Evolutionary conservation across 2,888 invertebrate species (phyloP).

Genomic region (Operophtera brumata): DNA sequence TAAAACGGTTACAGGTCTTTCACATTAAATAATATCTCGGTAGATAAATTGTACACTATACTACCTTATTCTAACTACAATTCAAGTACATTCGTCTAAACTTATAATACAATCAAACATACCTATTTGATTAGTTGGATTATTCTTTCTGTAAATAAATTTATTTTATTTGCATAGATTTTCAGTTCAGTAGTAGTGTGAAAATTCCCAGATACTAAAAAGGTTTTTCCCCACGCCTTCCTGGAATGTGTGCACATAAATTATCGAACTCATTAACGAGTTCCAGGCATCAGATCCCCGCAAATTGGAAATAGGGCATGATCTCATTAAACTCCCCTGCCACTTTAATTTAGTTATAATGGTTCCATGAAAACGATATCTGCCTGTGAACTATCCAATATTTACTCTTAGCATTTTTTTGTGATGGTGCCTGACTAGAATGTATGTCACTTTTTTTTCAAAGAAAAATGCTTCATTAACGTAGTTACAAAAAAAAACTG

Average conservation of each 20-base stretch:
- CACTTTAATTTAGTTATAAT: conserved; percentile 11
- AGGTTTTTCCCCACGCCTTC: background rate
- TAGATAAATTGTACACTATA: no score
- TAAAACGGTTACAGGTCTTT: no score
- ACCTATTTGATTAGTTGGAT: no score
- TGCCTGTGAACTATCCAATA: background rate
- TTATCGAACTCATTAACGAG: conserved; percentile 21
- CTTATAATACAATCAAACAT: no score
- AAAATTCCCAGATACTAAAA: background rate
- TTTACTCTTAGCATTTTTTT: no score
- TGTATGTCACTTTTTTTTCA: no score
- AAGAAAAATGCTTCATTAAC: no score
- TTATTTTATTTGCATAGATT: background rate
- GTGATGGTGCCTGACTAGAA: background rate
- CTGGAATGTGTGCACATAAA: conserved; percentile 3
- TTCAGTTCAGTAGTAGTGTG: background rate
- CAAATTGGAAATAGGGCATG: conserved; percentile 11
- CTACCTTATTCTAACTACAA: no score
- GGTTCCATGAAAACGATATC: background rate
- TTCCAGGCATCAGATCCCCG: conserved; percentile 3
- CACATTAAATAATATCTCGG: no score
- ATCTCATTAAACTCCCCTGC: conserved; percentile 13
- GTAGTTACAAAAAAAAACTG: no score
- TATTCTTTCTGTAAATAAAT: no score
- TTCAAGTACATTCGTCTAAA: no score